Evolutionary conservation across 2,797 vertebrate species (phyloP).

Genomic region (Gymnopithys bicolor): DNA sequence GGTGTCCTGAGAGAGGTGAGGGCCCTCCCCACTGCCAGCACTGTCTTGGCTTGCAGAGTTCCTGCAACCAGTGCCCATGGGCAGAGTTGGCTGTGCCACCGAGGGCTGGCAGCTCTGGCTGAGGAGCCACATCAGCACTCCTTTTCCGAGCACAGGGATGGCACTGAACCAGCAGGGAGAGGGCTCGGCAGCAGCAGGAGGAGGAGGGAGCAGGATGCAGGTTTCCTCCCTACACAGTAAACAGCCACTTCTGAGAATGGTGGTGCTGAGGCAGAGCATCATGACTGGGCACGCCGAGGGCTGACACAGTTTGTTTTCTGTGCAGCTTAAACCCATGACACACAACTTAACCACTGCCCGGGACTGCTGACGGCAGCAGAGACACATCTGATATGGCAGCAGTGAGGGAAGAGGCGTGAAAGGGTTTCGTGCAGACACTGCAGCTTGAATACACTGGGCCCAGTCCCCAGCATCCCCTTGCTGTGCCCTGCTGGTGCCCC

Average conservation of each 20-base stretch:
- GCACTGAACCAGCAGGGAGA: not conserved
- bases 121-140: rapidly evolving
- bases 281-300: slow-evolving; percentile 30
- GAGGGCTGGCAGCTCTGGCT: not conserved
- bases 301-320: slow-evolving; percentile 54
- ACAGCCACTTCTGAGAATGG: slow-evolving; percentile 13
- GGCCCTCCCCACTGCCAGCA: not conserved
- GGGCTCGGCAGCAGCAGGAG: not conserved
- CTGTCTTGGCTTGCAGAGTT: rapidly evolving
- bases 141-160: not conserved
- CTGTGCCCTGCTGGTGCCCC: not conserved
- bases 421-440: not conserved
- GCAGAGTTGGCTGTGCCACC: not conserved
- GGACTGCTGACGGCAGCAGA: slow-evolving; percentile 59
- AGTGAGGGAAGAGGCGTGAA: not conserved
- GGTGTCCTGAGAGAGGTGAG: not conserved
- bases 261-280: slow-evolving; percentile 45
- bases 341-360: not conserved
- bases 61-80: rapidly evolving
- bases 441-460: rapidly evolving
- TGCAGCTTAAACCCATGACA: slow-evolving; percentile 30
- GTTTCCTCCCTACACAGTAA: slow-evolving; percentile 21
- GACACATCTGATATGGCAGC: slow-evolving; percentile 25
- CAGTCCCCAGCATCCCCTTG: rapidly evolving
- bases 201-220: not conserved